Conservation (phyloP, 92 coral and sea anemone genomes). For the Zoanthus gigantus region DNA sequence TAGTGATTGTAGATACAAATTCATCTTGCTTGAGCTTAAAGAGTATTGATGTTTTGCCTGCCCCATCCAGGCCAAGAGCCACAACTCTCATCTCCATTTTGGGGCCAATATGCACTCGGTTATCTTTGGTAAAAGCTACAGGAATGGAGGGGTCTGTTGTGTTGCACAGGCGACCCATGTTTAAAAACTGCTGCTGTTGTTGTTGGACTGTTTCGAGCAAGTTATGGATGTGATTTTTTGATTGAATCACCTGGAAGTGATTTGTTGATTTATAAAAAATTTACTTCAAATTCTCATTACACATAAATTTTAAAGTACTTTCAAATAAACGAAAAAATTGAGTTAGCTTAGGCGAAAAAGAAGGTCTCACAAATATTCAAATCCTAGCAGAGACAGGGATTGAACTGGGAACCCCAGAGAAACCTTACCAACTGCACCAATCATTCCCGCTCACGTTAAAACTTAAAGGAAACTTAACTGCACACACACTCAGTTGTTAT, state of each 20-base stretch:
- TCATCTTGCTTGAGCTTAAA: conserved; percentile 98
- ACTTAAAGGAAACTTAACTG: too few relatives aligned
- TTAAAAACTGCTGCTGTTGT: conserved; percentile 96
- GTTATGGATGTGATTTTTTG: conserved; percentile 90
- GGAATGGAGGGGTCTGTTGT: conserved; percentile 93
- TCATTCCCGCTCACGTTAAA: too few relatives aligned
- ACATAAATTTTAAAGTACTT: neutral
- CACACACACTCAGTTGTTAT: too few relatives aligned
- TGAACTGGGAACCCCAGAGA: too few relatives aligned
- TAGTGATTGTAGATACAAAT: conserved; percentile 94
- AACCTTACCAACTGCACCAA: too few relatives aligned
- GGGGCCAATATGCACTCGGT: conserved; percentile 97
- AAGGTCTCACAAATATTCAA: too few relatives aligned
- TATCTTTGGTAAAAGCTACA: conserved; percentile 98
- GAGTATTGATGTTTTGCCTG: conserved; percentile 98
- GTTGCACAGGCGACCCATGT: conserved; percentile 90
- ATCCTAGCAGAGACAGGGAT: too few relatives aligned
- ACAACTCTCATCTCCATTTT: conserved; percentile 99
- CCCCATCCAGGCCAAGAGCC: conserved; percentile 98
- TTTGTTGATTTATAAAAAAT: neutral
- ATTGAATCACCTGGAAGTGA: conserved; percentile 80
- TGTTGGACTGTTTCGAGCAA: conserved; percentile 95
- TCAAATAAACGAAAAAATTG: too few relatives aligned
- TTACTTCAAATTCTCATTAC: neutral
- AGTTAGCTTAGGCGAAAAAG: too few relatives aligned